Percentiles rank a stretch among this genome's conserved stretches.
These are phyloP conservation scores for Henricia sp. DNA, from an alignment of 53 echinoderm and acorn worm genomes.

Conservation along the genomic window DNA sequence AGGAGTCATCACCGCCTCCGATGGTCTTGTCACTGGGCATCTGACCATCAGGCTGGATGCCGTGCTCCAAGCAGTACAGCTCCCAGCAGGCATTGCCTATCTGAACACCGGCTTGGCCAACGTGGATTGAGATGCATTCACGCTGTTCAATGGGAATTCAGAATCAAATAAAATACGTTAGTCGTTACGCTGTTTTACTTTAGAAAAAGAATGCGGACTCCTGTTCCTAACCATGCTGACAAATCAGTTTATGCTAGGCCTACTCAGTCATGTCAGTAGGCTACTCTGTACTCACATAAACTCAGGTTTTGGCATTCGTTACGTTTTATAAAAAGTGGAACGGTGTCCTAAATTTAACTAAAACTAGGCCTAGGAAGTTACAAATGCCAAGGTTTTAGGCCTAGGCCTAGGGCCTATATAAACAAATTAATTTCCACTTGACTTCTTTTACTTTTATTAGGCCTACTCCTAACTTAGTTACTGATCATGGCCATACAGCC, in stretches of 20 bases:
- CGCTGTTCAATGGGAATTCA: slow-evolving; percentile 42
- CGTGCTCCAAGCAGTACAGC: slow-evolving; percentile 88
- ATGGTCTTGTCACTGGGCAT: slow-evolving; percentile 94
- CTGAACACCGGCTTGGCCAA: slow-evolving; percentile 85
- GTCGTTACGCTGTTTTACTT: not conserved
- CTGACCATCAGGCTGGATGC: slow-evolving; percentile 85
- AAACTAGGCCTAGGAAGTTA: too few relatives aligned
- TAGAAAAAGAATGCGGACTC: too few relatives aligned
- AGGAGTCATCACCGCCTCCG: slow-evolving; percentile 69
- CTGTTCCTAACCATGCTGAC: not conserved
- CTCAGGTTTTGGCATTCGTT: too few relatives aligned
- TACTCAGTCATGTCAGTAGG: too few relatives aligned
- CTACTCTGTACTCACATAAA: too few relatives aligned
- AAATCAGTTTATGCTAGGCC: not conserved
- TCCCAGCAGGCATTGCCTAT: slow-evolving; percentile 93
- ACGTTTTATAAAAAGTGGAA: too few relatives aligned
- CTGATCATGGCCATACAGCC: not conserved
- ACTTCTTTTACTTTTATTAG: not conserved
- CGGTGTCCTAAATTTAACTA: too few relatives aligned
- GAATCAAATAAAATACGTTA: not conserved
- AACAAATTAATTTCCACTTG: not conserved
- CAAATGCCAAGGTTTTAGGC: not conserved
- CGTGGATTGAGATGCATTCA: slow-evolving; percentile 87
- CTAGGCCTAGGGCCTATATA: too few relatives aligned
- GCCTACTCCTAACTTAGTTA: not conserved